Evolutionary conservation across 64 coral and sea anemone genomes (phyloP).

Genomic region (Dendronephthya gigantea): DNA sequence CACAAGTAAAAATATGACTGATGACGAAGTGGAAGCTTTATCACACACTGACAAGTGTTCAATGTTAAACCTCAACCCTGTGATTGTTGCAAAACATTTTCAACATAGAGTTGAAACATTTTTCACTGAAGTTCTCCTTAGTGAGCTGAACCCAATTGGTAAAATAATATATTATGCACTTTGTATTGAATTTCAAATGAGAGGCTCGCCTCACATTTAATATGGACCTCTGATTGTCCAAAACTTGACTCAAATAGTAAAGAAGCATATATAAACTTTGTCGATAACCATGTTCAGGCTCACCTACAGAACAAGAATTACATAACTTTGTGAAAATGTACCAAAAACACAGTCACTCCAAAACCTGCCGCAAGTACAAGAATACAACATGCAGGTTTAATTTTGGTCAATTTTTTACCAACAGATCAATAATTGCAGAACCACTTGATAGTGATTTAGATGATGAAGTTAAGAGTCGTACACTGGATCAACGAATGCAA

Average conservation of each 20-base stretch:
- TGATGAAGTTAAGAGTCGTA: not conserved
- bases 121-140: not conserved
- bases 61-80: not conserved
- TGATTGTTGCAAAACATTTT: not conserved
- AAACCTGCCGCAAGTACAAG: no score
- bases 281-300: not conserved
- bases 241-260: no score
- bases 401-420: slow-evolving; percentile 3
- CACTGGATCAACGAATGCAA: not conserved
- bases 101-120: not conserved
- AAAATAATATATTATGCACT: not conserved
- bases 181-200: not conserved
- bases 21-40: no score
- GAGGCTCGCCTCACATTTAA: not conserved
- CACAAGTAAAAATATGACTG: no score
- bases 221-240: no score
- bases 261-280: no score
- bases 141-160: not conserved
- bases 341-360: no score
- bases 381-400: not conserved
- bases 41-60: not conserved
- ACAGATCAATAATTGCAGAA: not conserved
- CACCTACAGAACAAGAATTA: not conserved
- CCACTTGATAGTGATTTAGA: not conserved
- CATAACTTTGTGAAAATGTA: not conserved